phyloP scores from a whole-genome alignment of 2,888 invertebrate species.

The Oasisia sp. region DNA sequence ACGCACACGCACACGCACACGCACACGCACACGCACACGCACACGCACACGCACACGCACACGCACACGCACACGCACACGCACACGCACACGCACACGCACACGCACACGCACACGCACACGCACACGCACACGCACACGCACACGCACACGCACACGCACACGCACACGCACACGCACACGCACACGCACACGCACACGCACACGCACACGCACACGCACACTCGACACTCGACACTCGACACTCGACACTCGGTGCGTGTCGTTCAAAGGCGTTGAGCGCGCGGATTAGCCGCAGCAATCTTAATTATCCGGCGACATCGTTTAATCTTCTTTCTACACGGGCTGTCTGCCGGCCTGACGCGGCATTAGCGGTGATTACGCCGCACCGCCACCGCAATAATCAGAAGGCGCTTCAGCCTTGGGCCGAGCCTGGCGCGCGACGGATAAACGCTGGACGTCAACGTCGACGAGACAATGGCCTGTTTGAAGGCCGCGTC shows the following conservation, averaged over 20 bases:
- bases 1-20: too few relatives aligned
- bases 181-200: not conserved
- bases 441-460: not conserved
- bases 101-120: too few relatives aligned
- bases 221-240: not conserved
- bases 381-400: not conserved
- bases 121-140: too few relatives aligned
- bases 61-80: too few relatives aligned
- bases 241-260: not conserved
- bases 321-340: constrained; percentile 3
- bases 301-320: constrained; percentile 1
- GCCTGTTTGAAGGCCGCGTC: not conserved
- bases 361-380: not conserved
- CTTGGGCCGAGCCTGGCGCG: not conserved
- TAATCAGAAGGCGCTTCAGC: not conserved
- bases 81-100: too few relatives aligned
- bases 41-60: too few relatives aligned
- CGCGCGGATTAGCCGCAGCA: not conserved
- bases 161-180: too few relatives aligned
- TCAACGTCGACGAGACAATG: not conserved
- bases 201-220: not conserved
- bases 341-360: not conserved
- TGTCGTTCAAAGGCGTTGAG: not conserved
- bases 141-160: too few relatives aligned
- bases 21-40: too few relatives aligned